Base-by-base conservation (phyloP, 2,797 vertebrate species). In the Myiotriccus ornatus region DNA sequence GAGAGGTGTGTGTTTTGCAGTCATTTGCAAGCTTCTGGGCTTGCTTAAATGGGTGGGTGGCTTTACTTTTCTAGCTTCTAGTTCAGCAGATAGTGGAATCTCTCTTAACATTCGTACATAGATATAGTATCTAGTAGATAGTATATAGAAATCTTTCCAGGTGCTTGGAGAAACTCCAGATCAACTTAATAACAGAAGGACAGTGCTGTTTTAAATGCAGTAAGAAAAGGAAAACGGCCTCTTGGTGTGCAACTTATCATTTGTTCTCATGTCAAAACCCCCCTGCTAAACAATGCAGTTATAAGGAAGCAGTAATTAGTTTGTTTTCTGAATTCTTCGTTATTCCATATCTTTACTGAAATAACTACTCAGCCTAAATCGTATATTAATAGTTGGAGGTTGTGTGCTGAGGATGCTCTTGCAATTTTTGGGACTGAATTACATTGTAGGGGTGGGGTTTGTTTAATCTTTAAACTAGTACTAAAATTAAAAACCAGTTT, bases 1-100 rank as follows among this genome's bases (percentile, higher is more conserved):
- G 98, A 99, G 90, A 99, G 99, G 99, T 99, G 70, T 74, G 82
- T 47, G 15, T 67, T 80, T 91, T 28, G 18, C 39, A 63, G 55
- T 41, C 3, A 43, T 37, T 32, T 77, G n/a, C 12, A 34, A 39
- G 12, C 15, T 70, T 46, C 56, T 69, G 34, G 46, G 27, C 47
- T 85, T 0, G 1, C 22, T 32, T n/a, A 3, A 80, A 57, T 19
- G 5, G 2, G 4, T 59, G 9, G 1, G 19, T 56, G 10, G 41
- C 41, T 41, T 41, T 41, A 16, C 41, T 41, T 41, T 16, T 41
- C 41, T 41, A 41, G 15, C 41, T 16, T 41, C n/a, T 76, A 46
- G 14, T 59, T 79, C 47, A 84, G 52, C 43, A 65, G 14, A 7
- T 77, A 18, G 14, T 78, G 30, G 30, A 49, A 55, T 69, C 53